These are phyloP conservation scores for Sclerodermus sp. DNA, from an alignment of 2,888 invertebrate species.

Conservation along the genomic window DNA sequence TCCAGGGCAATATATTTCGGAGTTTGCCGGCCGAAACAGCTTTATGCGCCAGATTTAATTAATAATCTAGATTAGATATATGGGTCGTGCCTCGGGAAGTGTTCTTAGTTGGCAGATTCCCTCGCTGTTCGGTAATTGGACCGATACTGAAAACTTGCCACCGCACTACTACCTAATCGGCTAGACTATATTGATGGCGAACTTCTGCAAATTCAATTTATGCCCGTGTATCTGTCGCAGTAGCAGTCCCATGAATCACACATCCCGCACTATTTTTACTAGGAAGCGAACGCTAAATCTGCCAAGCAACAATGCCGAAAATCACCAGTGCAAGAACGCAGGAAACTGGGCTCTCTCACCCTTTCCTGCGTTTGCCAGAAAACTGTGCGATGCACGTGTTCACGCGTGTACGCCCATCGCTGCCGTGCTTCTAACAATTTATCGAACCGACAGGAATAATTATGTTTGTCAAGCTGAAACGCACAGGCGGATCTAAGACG, in stretches of 20 bases:
- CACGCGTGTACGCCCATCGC: too few species aligned
- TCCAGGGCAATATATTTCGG: constrained; percentile 44
- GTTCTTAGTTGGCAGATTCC: constrained; percentile 47
- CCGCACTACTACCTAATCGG: constrained; percentile 33
- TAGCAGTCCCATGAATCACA: too few species aligned
- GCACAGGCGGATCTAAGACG: constrained; percentile 24
- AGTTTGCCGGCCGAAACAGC: constrained; percentile 48
- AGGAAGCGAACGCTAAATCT: too few species aligned
- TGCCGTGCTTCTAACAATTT: too few species aligned
- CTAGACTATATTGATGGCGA: constrained; percentile 17
- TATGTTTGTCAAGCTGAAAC: constrained; percentile 20
- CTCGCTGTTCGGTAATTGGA: constrained; percentile 39
- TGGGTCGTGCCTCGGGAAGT: constrained; percentile 29
- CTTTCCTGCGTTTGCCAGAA: too few species aligned
- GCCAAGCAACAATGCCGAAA: too few species aligned
- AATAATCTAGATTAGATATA: constrained; percentile 53
- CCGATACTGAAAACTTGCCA: constrained; percentile 46
- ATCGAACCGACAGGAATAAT: constrained; percentile 14
- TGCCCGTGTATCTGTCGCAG: background rate
- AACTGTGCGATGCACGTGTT: too few species aligned
- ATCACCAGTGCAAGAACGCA: too few species aligned
- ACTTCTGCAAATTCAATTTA: constrained; percentile 17
- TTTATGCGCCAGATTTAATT: constrained; percentile 53
- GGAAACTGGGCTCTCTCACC: too few species aligned
- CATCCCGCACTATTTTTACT: too few species aligned